Evolutionary conservation across 37 sponge, comb jelly and placozoan species (phyloP).

Genomic region (Hexactinellida sp.): DNA sequence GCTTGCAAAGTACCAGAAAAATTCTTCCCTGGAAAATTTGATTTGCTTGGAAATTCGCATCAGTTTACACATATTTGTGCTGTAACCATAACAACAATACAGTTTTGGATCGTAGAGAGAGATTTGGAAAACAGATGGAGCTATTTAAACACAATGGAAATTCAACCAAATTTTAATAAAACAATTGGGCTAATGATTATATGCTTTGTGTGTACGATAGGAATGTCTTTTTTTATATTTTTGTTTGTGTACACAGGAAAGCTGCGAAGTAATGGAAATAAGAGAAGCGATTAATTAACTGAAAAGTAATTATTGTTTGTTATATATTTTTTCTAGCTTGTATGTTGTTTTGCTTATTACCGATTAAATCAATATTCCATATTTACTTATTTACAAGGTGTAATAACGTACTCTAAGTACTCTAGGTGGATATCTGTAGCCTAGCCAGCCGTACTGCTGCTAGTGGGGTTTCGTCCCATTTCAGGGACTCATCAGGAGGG

Average conservation of each 20-base stretch:
- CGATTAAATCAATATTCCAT: too few relatives aligned
- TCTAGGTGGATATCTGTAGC: too few relatives aligned
- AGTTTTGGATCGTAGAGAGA: slow-evolving; percentile 32
- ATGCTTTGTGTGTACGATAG: background rate
- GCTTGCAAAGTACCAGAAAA: slow-evolving; percentile 72
- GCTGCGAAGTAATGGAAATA: background rate
- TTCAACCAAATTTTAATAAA: slow-evolving; percentile 11
- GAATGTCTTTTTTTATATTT: background rate
- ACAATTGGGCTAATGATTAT: background rate
- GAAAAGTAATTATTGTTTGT: too few relatives aligned
- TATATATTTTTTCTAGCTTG: too few relatives aligned
- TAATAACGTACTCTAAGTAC: too few relatives aligned
- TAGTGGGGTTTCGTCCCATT: too few relatives aligned
- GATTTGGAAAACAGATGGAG: slow-evolving; percentile 25
- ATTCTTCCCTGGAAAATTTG: slow-evolving; percentile 59
- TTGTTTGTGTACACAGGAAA: slow-evolving; percentile 3
- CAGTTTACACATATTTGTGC: slow-evolving; percentile 56
- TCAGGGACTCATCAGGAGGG: too few relatives aligned
- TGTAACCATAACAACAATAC: slow-evolving; percentile 22
- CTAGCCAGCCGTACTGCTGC: too few relatives aligned
- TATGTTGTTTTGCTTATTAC: too few relatives aligned
- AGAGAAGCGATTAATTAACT: too few relatives aligned
- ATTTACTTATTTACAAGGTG: too few relatives aligned
- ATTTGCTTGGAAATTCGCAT: slow-evolving; percentile 63
- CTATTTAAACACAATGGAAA: background rate